These are phyloP conservation scores for Callionymus lyra DNA, from an alignment of 2,113 vertebrate species.

Conservation along the genomic window DNA sequence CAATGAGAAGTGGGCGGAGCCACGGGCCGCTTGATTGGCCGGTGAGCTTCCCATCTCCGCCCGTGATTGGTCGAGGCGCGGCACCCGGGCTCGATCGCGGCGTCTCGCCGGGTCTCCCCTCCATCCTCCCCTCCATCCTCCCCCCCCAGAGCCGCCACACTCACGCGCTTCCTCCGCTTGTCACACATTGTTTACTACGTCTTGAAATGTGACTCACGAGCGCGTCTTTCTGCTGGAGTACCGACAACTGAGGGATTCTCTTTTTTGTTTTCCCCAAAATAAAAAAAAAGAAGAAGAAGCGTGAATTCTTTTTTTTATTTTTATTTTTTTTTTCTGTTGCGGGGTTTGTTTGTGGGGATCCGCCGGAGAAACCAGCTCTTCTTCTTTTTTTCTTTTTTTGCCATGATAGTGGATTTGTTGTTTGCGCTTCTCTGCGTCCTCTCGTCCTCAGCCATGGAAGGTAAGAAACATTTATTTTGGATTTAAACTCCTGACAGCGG, in stretches of 20 bases:
- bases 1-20: constrained; percentile 51
- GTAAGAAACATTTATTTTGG: constrained; percentile 46
- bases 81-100: constrained; percentile 41
- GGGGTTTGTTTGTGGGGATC: constrained; percentile 47
- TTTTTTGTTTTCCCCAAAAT: constrained; percentile 54
- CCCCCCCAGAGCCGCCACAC: constrained; percentile 1
- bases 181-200: constrained; percentile 68
- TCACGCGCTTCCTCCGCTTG: constrained; percentile 12
- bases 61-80: constrained; percentile 55
- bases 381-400: too few species aligned
- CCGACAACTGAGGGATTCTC: constrained; percentile 57
- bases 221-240: constrained; percentile 57
- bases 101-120: constrained; percentile 34
- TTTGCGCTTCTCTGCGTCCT: constrained; percentile 60
- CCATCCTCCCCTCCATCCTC: neutral
- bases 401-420: constrained; percentile 72
- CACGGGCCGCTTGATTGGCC: constrained; percentile 52
- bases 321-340: too few species aligned
- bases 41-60: constrained; percentile 36
- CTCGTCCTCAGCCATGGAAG: constrained; percentile 69
- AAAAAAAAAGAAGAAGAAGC: too few species aligned
- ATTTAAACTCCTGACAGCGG: too few species aligned
- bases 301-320: too few species aligned
- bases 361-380: constrained; percentile 52
- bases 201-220: constrained; percentile 71